A percentile compares a stretch with the other conserved stretches of the same genome.
Evolutionary conservation across 2,888 invertebrate species (phyloP).

Genomic region (Panzeria rudis): DNA sequence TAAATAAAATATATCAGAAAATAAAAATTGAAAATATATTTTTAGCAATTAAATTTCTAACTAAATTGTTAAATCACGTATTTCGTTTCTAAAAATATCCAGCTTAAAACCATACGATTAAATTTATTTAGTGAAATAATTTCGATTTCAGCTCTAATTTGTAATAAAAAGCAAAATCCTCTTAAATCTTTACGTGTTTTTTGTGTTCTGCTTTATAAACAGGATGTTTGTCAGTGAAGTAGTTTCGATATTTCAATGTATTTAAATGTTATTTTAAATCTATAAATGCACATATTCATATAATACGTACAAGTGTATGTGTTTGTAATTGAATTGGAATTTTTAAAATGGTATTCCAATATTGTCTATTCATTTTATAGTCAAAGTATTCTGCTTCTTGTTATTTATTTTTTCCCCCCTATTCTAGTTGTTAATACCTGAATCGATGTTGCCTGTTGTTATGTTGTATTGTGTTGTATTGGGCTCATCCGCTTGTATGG

Average conservation of each 20-base stretch:
- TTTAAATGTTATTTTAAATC: conserved; percentile 18
- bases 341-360: conserved; percentile 67
- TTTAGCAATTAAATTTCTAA: no score
- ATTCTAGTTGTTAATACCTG: conserved; percentile 55
- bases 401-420: not conserved
- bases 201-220: conserved; percentile 21
- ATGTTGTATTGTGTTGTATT: conserved; percentile 20
- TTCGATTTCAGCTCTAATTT: conserved; percentile 2
- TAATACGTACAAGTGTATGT: not conserved
- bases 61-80: not conserved
- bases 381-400: not conserved
- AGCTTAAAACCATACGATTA: not conserved
- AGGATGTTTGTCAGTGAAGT: conserved; percentile 23
- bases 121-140: conserved; percentile 22
- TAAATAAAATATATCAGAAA: no score
- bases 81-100: not conserved
- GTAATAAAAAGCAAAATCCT: conserved; percentile 22
- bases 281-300: not conserved
- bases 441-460: conserved; percentile 44
- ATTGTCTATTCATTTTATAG: conserved; percentile 46
- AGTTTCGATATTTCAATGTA: conserved; percentile 5
- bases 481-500: conserved; percentile 20
- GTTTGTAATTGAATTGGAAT: conserved; percentile 48
- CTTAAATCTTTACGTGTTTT: conserved; percentile 23
- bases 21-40: no score